Conservation (phyloP, 2,888 invertebrate genomes). For the Pelosia muscerda region DNA sequence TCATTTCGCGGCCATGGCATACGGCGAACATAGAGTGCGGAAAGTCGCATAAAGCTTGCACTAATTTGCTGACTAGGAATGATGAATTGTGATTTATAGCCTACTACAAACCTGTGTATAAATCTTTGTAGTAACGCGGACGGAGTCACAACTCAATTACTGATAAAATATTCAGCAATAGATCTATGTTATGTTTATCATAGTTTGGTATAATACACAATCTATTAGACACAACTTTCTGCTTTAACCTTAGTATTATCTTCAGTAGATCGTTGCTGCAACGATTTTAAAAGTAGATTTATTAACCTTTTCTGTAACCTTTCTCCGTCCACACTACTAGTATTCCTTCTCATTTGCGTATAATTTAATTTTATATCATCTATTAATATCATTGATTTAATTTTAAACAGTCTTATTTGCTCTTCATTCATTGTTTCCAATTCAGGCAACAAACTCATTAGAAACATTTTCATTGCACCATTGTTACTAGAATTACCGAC, state of each 20-base stretch:
- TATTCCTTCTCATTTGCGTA: slow-evolving; percentile 27
- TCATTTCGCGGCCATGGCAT: too few relatives aligned
- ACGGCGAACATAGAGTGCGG: too few relatives aligned
- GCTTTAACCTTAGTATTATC: neutral
- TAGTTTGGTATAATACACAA: neutral
- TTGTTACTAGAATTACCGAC: neutral
- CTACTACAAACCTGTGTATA: neutral
- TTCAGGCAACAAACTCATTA: slow-evolving; percentile 59
- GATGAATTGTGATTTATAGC: too few relatives aligned
- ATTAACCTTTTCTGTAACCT: slow-evolving; percentile 54
- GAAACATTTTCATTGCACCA: slow-evolving; percentile 49
- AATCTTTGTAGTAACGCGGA: neutral
- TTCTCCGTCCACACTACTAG: slow-evolving; percentile 25
- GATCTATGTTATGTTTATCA: neutral
- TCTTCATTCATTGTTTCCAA: slow-evolving; percentile 58
- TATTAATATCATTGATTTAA: slow-evolving; percentile 57
- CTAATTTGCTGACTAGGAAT: too few relatives aligned
- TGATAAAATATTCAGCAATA: neutral
- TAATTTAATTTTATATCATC: slow-evolving; percentile 53
- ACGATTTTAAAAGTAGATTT: slow-evolving; percentile 54
- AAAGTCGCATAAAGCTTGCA: too few relatives aligned
- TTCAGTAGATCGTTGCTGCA: slow-evolving; percentile 16
- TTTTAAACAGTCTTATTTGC: slow-evolving; percentile 58
- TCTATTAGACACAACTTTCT: slow-evolving; percentile 1
- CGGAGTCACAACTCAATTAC: neutral